These are phyloP conservation scores for Decapterus maruadsi DNA, from an alignment of 2,797 vertebrate genomes.

Conservation along the genomic window DNA sequence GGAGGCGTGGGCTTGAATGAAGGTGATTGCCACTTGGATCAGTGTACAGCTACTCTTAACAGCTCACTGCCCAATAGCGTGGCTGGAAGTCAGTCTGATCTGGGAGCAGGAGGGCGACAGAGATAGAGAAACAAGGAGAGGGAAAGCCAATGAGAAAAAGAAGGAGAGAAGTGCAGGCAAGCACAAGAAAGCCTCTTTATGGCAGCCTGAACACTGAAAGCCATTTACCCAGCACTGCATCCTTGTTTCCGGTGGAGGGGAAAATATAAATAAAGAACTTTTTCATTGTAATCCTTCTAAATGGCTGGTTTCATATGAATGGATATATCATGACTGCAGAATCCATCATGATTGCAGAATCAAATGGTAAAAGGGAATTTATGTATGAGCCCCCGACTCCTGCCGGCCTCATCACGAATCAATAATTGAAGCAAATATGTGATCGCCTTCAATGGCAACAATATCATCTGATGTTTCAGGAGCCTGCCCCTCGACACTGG, in stretches of 20 bases:
- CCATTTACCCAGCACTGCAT: constrained; percentile 78
- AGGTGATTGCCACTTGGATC: constrained; percentile 77
- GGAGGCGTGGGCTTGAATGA: constrained; percentile 59
- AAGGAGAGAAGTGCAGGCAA: constrained; percentile 57
- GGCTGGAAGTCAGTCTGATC: constrained; percentile 61
- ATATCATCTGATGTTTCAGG: constrained; percentile 42
- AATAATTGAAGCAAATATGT: constrained; percentile 69
- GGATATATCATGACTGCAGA: constrained; percentile 31
- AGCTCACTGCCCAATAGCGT: constrained; percentile 73
- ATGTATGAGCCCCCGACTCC: constrained; percentile 63
- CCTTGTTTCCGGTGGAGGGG: constrained; percentile 67
- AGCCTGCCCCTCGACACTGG: constrained; percentile 38
- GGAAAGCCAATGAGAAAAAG: constrained; percentile 30
- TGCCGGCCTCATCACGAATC: constrained; percentile 53
- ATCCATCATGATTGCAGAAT: constrained; percentile 50
- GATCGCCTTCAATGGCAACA: constrained; percentile 42
- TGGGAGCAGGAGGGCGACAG: constrained; percentile 65
- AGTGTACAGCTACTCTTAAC: constrained; percentile 73
- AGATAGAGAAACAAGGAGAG: constrained; percentile 42
- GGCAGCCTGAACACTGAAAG: constrained; percentile 78
- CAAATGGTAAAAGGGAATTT: constrained; percentile 57
- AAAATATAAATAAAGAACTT: constrained; percentile 34
- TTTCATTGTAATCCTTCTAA: constrained; percentile 50
- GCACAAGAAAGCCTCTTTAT: constrained; percentile 83
- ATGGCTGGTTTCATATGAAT: constrained; percentile 46